Conservation (phyloP, 2,113 vertebrate species). For the Ailuropoda melanoleuca region DNA sequence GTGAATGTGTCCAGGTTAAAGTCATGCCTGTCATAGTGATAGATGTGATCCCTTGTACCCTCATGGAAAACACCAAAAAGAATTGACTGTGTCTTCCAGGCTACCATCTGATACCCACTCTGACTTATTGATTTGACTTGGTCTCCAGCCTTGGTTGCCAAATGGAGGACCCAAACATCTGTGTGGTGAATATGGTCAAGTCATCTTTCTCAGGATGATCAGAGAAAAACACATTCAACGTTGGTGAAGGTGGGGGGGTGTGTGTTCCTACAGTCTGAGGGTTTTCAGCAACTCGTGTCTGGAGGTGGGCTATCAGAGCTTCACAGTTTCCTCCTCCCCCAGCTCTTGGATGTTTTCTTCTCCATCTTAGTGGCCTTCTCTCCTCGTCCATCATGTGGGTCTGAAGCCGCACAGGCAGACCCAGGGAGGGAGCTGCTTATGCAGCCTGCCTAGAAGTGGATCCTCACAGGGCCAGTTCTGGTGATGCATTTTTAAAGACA, state of each 20-base stretch:
- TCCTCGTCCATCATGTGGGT: neutral
- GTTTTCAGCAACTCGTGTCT: slow-evolving; percentile 89
- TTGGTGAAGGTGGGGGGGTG: slow-evolving; percentile 86
- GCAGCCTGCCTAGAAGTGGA: neutral
- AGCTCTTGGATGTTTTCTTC: neutral
- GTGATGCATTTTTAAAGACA: neutral
- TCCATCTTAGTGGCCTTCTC: neutral
- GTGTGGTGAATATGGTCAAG: slow-evolving; percentile 92
- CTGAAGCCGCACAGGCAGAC: neutral
- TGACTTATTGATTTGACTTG: slow-evolving; percentile 91
- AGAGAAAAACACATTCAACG: slow-evolving; percentile 86
- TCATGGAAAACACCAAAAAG: slow-evolving; percentile 92
- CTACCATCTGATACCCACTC: slow-evolving; percentile 90
- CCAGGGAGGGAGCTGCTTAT: neutral
- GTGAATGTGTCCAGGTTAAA: slow-evolving; percentile 90
- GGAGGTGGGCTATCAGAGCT: slow-evolving; percentile 89
- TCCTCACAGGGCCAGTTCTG: neutral
- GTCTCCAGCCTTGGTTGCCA: slow-evolving; percentile 89
- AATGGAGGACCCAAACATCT: slow-evolving; percentile 91
- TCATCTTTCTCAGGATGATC: slow-evolving; percentile 90
- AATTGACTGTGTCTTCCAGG: slow-evolving; percentile 88
- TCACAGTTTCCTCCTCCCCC: slow-evolving; percentile 86
- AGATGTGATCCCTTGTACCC: slow-evolving; percentile 91
- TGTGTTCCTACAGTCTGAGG: slow-evolving; percentile 85
- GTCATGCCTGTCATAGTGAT: slow-evolving; percentile 88